These are phyloP conservation scores for Toxotes jaculatrix DNA, from an alignment of 2,113 vertebrate genomes.

Conservation along the genomic window DNA sequence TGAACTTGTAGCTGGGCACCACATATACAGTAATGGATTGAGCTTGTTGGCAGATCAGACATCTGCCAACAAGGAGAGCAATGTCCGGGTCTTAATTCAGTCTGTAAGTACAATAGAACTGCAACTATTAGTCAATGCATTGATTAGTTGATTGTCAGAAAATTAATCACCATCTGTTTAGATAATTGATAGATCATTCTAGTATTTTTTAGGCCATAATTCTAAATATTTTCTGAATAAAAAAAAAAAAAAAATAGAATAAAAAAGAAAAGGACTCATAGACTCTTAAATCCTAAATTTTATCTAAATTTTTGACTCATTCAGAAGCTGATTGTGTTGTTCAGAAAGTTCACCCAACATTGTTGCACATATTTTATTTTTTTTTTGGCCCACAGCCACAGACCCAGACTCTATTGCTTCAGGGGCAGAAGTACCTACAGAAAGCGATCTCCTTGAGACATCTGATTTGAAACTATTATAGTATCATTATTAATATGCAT, in stretches of 20 bases:
- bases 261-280: too few relatives aligned
- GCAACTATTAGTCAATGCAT: background rate
- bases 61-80: background rate
- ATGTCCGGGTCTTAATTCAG: background rate
- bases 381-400: too few relatives aligned
- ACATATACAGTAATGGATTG: slow-evolving; percentile 6
- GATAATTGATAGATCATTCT: background rate
- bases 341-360: too few relatives aligned
- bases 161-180: background rate
- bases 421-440: too few relatives aligned
- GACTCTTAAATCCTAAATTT: too few relatives aligned
- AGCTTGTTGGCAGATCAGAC: background rate
- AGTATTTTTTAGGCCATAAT: too few relatives aligned
- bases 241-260: too few relatives aligned
- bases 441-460: background rate
- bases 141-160: background rate
- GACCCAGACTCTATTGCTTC: too few relatives aligned
- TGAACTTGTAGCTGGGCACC: slow-evolving; percentile 20
- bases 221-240: background rate
- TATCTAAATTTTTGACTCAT: too few relatives aligned
- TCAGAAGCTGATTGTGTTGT: too few relatives aligned
- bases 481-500: background rate
- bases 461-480: background rate
- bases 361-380: too few relatives aligned
- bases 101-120: background rate